Evolutionary conservation across 1,140 invertebrate genomes (phyloP), one percentile per base, ranked within the genome.

Genomic region (Paralvinella palmiformis): DNA sequence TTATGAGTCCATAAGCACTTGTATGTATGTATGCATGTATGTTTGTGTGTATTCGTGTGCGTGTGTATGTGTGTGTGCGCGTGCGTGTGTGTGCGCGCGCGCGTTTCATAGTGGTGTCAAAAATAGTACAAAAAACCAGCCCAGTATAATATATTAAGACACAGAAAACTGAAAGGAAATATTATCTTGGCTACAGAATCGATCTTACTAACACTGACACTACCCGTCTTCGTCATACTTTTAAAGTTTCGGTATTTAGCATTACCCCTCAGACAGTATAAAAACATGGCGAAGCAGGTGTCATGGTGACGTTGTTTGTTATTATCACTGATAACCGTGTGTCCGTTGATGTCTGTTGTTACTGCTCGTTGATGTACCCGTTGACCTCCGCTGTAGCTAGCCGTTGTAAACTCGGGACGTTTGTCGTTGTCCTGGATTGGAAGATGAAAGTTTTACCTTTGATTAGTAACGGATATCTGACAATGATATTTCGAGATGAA

Each of bases 71-170:
- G n/a, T 15, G n/a, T 52, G 48, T 20, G n/a, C 31, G n/a, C n/a
- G 48, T 52, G n/a, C 31, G n/a, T 52, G 48, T 52, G n/a, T 48
- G 44, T 48, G 10, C 27, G 10, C 27, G 44, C 27, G 10, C 27
- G 10, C 27, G 10, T 3, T n/a, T 13, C 13, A 24, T 22, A 15
- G 45, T n/a, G 27, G 3, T n/a, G 45, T 53, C 44, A 62, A 29
- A 63, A 56, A 33, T 63, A 63, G 31, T 63, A 63, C 4, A 55
- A 17, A 36, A 63, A 85, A 13, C 78, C 70, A n/a, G 77, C 68
- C 84, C 84, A 85, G 70, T 85, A 85, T 45, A 81, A 72, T 20
- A 79, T 67, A 69, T 84, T 84, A 50, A 84, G 73, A 4, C 83
- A 60, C 45, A 75, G 68, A 69, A 85, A 85, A 0, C 77, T 75